A percentile compares a stretch with the other conserved stretches of the same genome.
Conservation (phyloP, 2,797 vertebrate genomes). For the Parauchenoglanis ngamensis region DNA sequence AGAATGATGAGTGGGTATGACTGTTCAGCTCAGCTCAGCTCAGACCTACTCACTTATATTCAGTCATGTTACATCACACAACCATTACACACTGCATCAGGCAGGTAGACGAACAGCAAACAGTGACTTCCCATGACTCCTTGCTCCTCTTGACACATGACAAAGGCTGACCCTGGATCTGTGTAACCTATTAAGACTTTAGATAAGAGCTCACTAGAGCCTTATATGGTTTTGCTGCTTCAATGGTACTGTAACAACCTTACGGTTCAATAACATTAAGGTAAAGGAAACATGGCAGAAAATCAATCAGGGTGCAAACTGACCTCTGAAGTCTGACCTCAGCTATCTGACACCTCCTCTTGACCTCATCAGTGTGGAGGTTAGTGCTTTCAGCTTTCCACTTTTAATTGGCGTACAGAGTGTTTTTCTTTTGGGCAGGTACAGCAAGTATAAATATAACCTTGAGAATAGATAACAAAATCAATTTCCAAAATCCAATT, state of each 20-base stretch:
- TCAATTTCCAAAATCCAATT: conserved; percentile 45
- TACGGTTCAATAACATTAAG: conserved; percentile 28
- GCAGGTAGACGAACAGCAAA: conserved; percentile 31
- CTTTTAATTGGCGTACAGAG: conserved; percentile 19
- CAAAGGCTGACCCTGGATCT: conserved; percentile 4
- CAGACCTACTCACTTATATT: conserved; percentile 1
- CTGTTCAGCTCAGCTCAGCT: not conserved
- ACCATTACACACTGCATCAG: not conserved
- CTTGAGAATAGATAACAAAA: conserved; percentile 49
- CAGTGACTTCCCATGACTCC: conserved; percentile 22
- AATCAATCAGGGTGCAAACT: conserved; percentile 29
- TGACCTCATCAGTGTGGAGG: conserved; percentile 29
- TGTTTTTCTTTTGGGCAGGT: conserved; percentile 13
- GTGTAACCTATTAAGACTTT: conserved; percentile 5
- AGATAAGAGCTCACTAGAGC: conserved; percentile 12
- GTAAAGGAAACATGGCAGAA: conserved; percentile 30
- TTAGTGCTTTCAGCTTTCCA: conserved; percentile 30
- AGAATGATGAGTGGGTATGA: not conserved
- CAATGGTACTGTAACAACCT: not conserved
- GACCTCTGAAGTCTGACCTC: conserved; percentile 46
- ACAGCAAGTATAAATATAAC: conserved; percentile 34
- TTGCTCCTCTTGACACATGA: not conserved
- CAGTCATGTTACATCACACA: not conserved
- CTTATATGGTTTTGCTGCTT: not conserved
- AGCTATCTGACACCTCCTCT: conserved; percentile 31